Evolutionary conservation across 2,888 invertebrate genomes (phyloP).

Genomic region (Mesodorylaimus sp.): DNA sequence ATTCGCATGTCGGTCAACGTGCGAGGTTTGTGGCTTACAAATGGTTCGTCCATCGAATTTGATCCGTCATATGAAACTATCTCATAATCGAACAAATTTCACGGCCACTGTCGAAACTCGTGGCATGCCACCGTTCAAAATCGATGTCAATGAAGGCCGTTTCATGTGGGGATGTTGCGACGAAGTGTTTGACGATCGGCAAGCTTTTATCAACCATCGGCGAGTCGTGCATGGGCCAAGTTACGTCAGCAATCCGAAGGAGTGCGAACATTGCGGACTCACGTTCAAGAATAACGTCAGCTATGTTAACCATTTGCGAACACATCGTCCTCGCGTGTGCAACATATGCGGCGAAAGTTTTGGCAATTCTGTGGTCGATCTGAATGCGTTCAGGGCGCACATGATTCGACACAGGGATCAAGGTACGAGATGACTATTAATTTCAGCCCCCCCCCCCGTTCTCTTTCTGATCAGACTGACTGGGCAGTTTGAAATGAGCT

Average conservation of each 20-base stretch:
- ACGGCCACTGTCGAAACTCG: slow-evolving; percentile 15
- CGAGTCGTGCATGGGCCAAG: slow-evolving; percentile 5
- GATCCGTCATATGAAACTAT: slow-evolving; percentile 22
- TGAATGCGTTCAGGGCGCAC: slow-evolving; percentile 1
- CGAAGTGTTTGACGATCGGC: slow-evolving; percentile 7
- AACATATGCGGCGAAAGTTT: slow-evolving; percentile 1
- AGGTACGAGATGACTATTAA: too few species aligned
- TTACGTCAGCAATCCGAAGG: neutral
- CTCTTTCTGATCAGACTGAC: too few species aligned
- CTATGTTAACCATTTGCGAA: slow-evolving; percentile 2
- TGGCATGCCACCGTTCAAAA: slow-evolving; percentile 11
- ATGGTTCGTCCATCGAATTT: slow-evolving; percentile 20
- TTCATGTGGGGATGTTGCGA: slow-evolving; percentile 9
- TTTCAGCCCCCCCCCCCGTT: too few species aligned
- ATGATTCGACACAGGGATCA: neutral
- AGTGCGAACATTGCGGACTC: slow-evolving; percentile 4
- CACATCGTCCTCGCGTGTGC: neutral
- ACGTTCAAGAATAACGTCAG: neutral
- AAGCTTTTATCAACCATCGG: slow-evolving; percentile 6
- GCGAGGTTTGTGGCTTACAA: slow-evolving; percentile 20
- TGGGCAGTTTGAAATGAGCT: too few species aligned
- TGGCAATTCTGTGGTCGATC: neutral
- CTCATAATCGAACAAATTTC: slow-evolving; percentile 19
- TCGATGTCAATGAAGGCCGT: slow-evolving; percentile 1
- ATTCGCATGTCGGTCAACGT: slow-evolving; percentile 15